Evolutionary conservation across 53 echinoderm and acorn worm species (phyloP), one percentile per base, ranked within the genome.

Genomic region (Temnopleurus reevesii): DNA sequence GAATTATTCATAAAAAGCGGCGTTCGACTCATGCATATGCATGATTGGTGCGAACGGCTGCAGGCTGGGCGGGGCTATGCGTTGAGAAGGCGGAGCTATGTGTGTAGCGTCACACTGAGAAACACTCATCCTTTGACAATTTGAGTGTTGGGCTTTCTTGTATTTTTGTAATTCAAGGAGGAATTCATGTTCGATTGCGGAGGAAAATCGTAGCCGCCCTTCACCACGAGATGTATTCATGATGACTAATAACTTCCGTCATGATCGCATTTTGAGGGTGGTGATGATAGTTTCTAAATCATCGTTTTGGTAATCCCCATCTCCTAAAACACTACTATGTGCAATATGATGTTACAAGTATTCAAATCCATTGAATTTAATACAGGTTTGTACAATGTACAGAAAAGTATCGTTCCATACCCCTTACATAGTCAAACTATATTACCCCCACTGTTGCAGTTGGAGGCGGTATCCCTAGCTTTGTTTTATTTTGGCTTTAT

Each of bases 1-100:
- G 59, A 85, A 85, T 26, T 45, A 85, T 85, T 59, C 59, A 60
- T 45, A 85, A 71, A 85, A 45, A n/a, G 83, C 36, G 56, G 56
- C 55, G 83, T 18, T 33, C 54, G 15, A 57, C 9, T 44, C 5
- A 45, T 85, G 85, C 45, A 85, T 85, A 85, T 85, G 57, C 85
- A 85, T 85, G 44, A 85, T 34, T 30, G 41, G 41, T 13, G 43
- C 45, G 26, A 33, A 59, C 85, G 85, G 8, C 15, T 17, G 24
- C 12, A n/a, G 17, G 33, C n/a, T 26, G 44, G 44, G 85, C 59
- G 59, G 85, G 59, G 85, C 59, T 45, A 59, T 59, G 13, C 3
- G 23, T 17, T 23, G 2, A n/a, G 61, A 41, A 71, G 71, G 71
- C 43, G 71, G 71, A 21, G 21, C 10, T 33, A 18, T 31, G n/a